A percentile compares a stretch with the other conserved stretches of the same genome.
These are phyloP conservation scores for Hylia prasina DNA, from an alignment of 2,113 vertebrate genomes.

Conservation along the genomic window DNA sequence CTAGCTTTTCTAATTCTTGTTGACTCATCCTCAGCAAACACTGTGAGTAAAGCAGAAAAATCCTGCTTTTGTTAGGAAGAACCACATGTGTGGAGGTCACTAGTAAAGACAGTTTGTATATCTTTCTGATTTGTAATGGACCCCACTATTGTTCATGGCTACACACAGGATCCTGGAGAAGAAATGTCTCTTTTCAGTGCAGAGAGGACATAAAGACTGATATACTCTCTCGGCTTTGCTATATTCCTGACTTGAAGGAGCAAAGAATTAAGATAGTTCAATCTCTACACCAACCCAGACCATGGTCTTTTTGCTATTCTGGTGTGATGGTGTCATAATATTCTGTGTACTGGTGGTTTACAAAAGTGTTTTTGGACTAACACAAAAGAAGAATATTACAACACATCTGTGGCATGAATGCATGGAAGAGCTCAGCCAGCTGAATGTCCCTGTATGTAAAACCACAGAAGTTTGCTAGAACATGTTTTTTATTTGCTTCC, in stretches of 20 bases:
- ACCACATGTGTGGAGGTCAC: background rate
- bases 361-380: background rate
- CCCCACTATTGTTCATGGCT: background rate
- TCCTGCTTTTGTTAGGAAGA: background rate
- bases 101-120: background rate
- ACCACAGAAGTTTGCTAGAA: background rate
- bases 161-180: background rate
- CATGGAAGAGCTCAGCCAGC: background rate
- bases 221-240: background rate
- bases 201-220: background rate
- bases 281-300: background rate
- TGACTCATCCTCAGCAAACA: background rate
- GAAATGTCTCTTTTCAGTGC: background rate
- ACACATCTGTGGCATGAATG: background rate
- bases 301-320: background rate
- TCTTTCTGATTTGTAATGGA: background rate
- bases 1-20: background rate
- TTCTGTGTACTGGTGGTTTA: background rate
- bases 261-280: background rate
- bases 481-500: conserved; percentile 20
- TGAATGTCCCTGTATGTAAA: background rate
- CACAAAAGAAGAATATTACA: background rate
- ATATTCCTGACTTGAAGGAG: background rate
- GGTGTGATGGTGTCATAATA: background rate
- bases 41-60: background rate